Percentiles rank a stretch among this genome's conserved stretches.
Evolutionary conservation across 2,113 vertebrate species (phyloP).

Genomic region (Brienomyrus longianalis): DNA sequence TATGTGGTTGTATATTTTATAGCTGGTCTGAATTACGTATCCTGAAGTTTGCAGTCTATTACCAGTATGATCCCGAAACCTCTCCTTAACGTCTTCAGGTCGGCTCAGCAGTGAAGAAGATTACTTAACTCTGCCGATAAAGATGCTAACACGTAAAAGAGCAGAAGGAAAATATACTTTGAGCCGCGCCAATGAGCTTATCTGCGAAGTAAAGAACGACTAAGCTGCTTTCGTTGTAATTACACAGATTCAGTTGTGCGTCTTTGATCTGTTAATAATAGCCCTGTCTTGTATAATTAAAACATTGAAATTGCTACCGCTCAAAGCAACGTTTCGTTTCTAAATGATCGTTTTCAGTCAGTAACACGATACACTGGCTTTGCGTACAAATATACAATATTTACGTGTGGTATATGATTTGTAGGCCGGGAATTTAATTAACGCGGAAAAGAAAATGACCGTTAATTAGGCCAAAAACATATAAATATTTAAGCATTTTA

Average conservation of each 20-base stretch:
- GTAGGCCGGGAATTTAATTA: conserved; percentile 1
- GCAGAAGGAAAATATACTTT: conserved; percentile 55
- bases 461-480: background rate
- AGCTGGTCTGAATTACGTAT: background rate
- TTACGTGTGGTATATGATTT: background rate
- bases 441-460: background rate
- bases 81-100: conserved; percentile 48
- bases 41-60: background rate
- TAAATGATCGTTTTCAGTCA: background rate
- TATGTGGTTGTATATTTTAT: background rate
- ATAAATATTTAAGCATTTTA: background rate
- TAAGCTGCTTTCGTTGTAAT: conserved; percentile 65
- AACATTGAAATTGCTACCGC: conserved; percentile 24
- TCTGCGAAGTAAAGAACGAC: conserved; percentile 50
- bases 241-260: conserved; percentile 55
- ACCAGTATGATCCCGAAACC: conserved; percentile 29
- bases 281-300: conserved; percentile 58
- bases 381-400: background rate
- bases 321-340: background rate
- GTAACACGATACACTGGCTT: background rate
- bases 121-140: conserved; percentile 58
- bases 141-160: conserved; percentile 50
- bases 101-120: conserved; percentile 52
- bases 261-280: conserved; percentile 60
- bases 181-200: conserved; percentile 62